These are phyloP conservation scores for Ophion ellenae DNA, from an alignment of 2,888 invertebrate genomes.

Conservation along the genomic window DNA sequence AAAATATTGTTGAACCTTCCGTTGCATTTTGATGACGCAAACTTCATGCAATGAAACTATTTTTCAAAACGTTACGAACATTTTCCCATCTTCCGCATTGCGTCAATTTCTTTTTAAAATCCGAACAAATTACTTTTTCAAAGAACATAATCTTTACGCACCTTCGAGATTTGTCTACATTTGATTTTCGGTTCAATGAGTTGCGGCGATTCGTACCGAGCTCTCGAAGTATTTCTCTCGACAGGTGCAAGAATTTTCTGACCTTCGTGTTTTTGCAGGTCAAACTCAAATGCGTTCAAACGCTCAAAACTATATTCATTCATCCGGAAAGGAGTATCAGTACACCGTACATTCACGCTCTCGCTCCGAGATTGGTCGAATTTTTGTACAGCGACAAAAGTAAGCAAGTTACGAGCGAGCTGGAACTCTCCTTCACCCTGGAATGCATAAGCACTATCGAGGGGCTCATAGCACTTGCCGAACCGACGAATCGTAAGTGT, in stretches of 20 bases:
- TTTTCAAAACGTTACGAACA: too few species aligned
- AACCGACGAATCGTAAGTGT: slow-evolving; percentile 91
- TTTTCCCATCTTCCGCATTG: not conserved
- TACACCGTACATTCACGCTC: slow-evolving; percentile 92
- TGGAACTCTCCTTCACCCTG: slow-evolving; percentile 89
- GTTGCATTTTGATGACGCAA: too few species aligned
- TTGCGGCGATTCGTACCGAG: not conserved
- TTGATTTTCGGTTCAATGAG: not conserved
- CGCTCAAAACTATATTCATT: slow-evolving; percentile 90
- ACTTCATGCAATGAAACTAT: too few species aligned
- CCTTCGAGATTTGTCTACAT: not conserved
- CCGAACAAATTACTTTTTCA: not conserved
- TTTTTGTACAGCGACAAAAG: slow-evolving; percentile 88
- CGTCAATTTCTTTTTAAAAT: not conserved
- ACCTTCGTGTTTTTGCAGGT: slow-evolving; percentile 84
- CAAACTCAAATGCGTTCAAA: slow-evolving; percentile 91
- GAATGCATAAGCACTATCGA: slow-evolving; percentile 91
- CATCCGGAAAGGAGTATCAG: slow-evolving; percentile 89
- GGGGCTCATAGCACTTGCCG: slow-evolving; percentile 89
- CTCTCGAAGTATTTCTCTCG: not conserved
- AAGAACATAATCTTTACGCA: not conserved
- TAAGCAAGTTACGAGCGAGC: slow-evolving; percentile 87
- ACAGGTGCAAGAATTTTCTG: not conserved
- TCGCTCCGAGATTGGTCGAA: slow-evolving; percentile 92
- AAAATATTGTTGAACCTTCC: not conserved